Evolutionary conservation across 2,888 invertebrate species (phyloP), one percentile per base, ranked within the genome.

Genomic region (Netelia virgata): DNA sequence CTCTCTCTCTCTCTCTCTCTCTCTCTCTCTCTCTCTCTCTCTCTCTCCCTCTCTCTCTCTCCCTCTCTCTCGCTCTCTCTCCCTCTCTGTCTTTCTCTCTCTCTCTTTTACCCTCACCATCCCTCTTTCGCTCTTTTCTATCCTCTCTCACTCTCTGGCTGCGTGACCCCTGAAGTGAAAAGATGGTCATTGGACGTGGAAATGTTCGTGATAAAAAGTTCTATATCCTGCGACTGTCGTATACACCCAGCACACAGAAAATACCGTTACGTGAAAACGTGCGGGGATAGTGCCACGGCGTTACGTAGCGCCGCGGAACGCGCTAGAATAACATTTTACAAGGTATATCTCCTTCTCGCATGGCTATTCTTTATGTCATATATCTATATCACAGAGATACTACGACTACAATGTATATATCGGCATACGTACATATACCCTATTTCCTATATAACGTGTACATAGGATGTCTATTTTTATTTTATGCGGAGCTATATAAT

Each of bases 181-280:
- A 76, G 76, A 76, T 76, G 76, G 66, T 76, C 76, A 68, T 76
- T 68, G 55, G 68, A 66, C 55, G 68, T 76, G 57, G 76, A 68
- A 47, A 76, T 57, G 68, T 76, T 68, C 57, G 43, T 66, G 76
- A 76, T 76, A 76, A 76, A 76, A 76, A 68, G 76, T 66, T 43
- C 76, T 43, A 57, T 43, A 57, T 76, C 76, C 55, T 36, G 23
- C 23, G 55, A 68, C 41, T 57, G 57, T 68, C 76, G 55, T 68
- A 76, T 76, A 76, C 55, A 68, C 57, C 28, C 28, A 28, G 36
- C 28, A 59, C 47, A 57, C 63, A 63, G 43, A 63, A 61, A 28
- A 53, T 57, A 55, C n/a, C 55, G 43, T 23, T 61, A 73, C 43
- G 73, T 47, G 59, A 55, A 61, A 18, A 47, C 66, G 28, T 28